Evolutionary conservation across 2,113 vertebrate genomes (phyloP), one percentile per base, ranked within the genome.

Genomic region (Sphyrna mokarran): DNA sequence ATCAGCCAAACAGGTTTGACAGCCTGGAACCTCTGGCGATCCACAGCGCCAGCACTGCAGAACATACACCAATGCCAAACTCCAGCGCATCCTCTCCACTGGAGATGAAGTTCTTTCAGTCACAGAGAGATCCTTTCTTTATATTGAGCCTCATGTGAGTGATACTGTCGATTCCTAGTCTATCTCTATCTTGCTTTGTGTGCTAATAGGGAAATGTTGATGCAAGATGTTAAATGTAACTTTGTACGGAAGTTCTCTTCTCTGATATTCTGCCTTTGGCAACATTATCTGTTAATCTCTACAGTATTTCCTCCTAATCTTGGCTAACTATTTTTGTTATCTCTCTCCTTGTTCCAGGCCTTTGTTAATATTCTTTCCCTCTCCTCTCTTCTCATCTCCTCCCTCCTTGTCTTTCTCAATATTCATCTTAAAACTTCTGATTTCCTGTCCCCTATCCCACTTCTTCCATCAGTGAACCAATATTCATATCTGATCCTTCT

Each of bases 1-100:
- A 76, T 29, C 72, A 11, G 0, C 1, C 26, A 0, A 0, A 76
- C 0, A 29, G 9, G 1, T 1, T 54, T 54, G 48, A 0, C 1
- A 10, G 1, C 29, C 72, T 9, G 8, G 29, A 11, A 29, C 9
- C 29, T 13, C 26, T 0, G 29, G 0, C 26, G 29, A 76, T 76
- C n/a, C 76, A n/a, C n/a, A 80, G 11, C 33, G 3, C 76, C 33
- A 80, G 76, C n/a, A 80, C 76, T 11, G n/a, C 76, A 78, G 9
- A 37, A 37, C 1, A 33, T 78, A 29, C 72, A 10, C 72, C 33
- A n/a, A 78, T 78, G 10, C 72, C 72, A n/a, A n/a, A 78, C 72
- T 78, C 72, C 72, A 78, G 72, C 72, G 3, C 72, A 78, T 78
- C 72, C 29, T 78, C 33, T 78, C 72, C 29, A 9, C 29, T 29